Evolutionary conservation across 1,140 invertebrate species (phyloP).

Genomic region (Nilaparvata lugens): DNA sequence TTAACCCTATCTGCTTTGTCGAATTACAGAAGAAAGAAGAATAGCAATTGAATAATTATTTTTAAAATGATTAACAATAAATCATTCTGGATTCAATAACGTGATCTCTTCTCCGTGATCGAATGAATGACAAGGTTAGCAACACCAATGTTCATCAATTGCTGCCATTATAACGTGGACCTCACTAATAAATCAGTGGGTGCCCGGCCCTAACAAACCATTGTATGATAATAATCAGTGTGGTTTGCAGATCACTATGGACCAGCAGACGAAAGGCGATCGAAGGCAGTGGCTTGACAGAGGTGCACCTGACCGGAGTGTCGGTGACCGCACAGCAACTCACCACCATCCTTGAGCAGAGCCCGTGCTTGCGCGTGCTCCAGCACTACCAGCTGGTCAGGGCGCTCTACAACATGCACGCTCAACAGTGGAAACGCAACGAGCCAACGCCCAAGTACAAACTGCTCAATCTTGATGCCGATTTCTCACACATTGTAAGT

Average conservation of each 20-base stretch:
- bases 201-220: too few species aligned
- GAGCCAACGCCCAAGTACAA: constrained; percentile 21
- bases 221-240: too few species aligned
- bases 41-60: too few species aligned
- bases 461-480: constrained; percentile 28
- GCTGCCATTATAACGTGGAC: too few species aligned
- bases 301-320: constrained; percentile 26
- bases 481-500: constrained; percentile 32
- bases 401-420: constrained; percentile 25
- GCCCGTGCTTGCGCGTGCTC: constrained; percentile 22
- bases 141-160: too few species aligned
- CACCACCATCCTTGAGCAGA: constrained; percentile 15
- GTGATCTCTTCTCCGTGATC: too few species aligned
- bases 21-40: too few species aligned
- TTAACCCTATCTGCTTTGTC: too few species aligned
- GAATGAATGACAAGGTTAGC: too few species aligned
- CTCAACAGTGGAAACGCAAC: constrained; percentile 19
- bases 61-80: too few species aligned
- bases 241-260: not conserved
- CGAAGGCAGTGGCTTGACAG: constrained; percentile 13
- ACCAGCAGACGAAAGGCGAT: not conserved
- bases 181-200: too few species aligned
- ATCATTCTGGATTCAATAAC: too few species aligned
- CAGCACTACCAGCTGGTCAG: constrained; percentile 28
- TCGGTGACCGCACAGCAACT: constrained; percentile 20